A percentile compares a stretch with the other conserved stretches of the same genome.
Conservation (phyloP, 2,113 vertebrate species). For the Oxygymnocypris stewartii region DNA sequence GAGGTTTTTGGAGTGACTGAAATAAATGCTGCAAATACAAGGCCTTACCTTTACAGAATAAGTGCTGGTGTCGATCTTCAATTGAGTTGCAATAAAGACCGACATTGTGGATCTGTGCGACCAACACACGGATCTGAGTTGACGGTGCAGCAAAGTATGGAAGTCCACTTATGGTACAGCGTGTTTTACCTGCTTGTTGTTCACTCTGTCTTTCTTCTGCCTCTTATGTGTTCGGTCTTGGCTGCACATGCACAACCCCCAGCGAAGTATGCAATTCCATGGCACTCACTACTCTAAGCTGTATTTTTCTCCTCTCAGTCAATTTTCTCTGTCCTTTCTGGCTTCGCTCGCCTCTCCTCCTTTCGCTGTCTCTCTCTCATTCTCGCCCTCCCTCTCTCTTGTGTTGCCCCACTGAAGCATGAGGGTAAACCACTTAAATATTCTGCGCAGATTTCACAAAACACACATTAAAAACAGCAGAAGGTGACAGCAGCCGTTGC, state of each 20-base stretch:
- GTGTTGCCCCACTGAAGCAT: conserved; percentile 52
- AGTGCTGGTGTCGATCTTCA: conserved; percentile 72
- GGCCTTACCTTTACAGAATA: conserved; percentile 73
- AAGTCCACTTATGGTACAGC: conserved; percentile 37
- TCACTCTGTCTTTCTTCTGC: background rate
- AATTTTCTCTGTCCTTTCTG: conserved; percentile 45
- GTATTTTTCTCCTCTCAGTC: conserved; percentile 57
- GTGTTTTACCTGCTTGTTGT: background rate
- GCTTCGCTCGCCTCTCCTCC: conserved; percentile 20
- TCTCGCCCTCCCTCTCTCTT: conserved; percentile 37
- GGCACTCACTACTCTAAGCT: conserved; percentile 40
- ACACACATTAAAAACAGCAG: conserved; percentile 40
- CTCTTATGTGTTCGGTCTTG: conserved; percentile 14
- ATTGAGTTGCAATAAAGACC: conserved; percentile 74
- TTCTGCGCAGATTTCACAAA: conserved; percentile 52
- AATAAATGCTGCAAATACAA: background rate
- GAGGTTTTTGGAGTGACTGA: background rate
- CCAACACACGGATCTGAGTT: background rate
- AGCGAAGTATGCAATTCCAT: conserved; percentile 12
- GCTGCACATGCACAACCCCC: background rate
- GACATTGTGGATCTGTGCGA: conserved; percentile 59
- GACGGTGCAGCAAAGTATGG: conserved; percentile 9
- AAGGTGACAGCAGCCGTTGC: conserved; percentile 19
- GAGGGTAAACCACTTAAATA: conserved; percentile 56
- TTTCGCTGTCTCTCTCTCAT: conserved; percentile 16